Evolutionary conservation across 2,113 vertebrate species (phyloP).

Genomic region (Zapus hudsonius): DNA sequence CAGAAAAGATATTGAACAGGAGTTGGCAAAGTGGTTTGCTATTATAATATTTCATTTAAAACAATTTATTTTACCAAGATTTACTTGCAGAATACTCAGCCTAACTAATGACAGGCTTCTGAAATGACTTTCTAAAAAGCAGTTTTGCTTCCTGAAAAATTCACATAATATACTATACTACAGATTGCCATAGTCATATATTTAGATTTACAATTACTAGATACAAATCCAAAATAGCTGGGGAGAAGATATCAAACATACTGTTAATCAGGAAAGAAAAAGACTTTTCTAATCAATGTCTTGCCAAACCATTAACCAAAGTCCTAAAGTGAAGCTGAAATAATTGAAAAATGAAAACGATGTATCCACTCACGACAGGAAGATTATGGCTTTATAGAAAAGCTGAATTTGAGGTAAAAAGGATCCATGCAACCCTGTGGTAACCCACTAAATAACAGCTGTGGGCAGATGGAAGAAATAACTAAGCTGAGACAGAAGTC

Average conservation of each 20-base stretch:
- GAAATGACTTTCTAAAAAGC: constrained; percentile 53
- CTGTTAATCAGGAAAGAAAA: constrained; percentile 70
- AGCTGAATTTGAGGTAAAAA: constrained; percentile 38
- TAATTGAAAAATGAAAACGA: constrained; percentile 74
- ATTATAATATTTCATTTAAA: constrained; percentile 64
- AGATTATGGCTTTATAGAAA: constrained; percentile 55
- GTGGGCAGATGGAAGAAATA: constrained; percentile 50
- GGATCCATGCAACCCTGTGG: background rate
- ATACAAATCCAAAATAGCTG: constrained; percentile 66
- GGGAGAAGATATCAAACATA: constrained; percentile 47
- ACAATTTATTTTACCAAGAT: constrained; percentile 63
- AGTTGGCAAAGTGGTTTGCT: constrained; percentile 61
- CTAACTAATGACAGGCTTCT: constrained; percentile 72
- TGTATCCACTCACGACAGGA: constrained; percentile 51
- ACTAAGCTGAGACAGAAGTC: constrained; percentile 31
- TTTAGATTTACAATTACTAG: constrained; percentile 67
- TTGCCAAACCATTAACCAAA: constrained; percentile 67
- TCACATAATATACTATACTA: constrained; percentile 32
- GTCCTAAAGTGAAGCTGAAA: constrained; percentile 61
- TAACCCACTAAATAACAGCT: constrained; percentile 51
- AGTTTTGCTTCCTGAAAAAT: constrained; percentile 61
- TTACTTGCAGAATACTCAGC: constrained; percentile 65
- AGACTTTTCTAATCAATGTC: constrained; percentile 71
- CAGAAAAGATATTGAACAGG: constrained; percentile 27
- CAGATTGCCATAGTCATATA: constrained; percentile 57